Evolutionary conservation across 2,113 vertebrate genomes (phyloP).

Genomic region (Gallinago media): DNA sequence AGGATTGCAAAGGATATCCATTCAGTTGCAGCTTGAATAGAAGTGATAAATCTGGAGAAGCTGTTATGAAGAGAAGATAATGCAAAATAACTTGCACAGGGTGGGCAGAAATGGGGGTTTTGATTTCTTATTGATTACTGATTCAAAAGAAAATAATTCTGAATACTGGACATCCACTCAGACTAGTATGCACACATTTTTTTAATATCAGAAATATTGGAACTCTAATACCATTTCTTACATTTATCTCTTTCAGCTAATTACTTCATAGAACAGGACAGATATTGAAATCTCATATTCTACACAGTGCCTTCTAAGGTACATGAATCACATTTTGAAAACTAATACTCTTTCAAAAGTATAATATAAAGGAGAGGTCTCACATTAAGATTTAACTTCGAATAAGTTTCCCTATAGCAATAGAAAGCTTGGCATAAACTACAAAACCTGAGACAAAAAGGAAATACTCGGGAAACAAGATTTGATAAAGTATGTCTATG

Average conservation of each 20-base stretch:
- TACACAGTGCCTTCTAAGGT: background rate
- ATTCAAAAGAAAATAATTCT: background rate
- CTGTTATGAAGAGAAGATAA: background rate
- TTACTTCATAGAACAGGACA: background rate
- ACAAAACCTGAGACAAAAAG: background rate
- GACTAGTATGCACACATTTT: background rate
- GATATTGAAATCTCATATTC: background rate
- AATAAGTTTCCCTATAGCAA: background rate
- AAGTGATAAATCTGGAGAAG: background rate
- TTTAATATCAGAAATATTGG: background rate
- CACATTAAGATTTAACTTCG: background rate
- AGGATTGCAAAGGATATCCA: background rate
- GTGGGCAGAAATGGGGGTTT: background rate
- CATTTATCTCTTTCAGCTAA: background rate
- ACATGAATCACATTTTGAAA: background rate
- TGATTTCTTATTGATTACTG: background rate
- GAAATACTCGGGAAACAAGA: background rate
- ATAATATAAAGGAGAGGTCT: fast-evolving
- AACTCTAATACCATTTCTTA: background rate
- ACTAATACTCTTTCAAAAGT: background rate
- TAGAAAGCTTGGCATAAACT: background rate
- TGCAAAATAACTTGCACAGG: fast-evolving
- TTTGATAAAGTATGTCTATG: background rate
- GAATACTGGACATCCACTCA: background rate
- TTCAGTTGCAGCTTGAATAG: background rate